Conservation (phyloP, 1,140 invertebrate species). For the Rhagoletis zephyria region DNA sequence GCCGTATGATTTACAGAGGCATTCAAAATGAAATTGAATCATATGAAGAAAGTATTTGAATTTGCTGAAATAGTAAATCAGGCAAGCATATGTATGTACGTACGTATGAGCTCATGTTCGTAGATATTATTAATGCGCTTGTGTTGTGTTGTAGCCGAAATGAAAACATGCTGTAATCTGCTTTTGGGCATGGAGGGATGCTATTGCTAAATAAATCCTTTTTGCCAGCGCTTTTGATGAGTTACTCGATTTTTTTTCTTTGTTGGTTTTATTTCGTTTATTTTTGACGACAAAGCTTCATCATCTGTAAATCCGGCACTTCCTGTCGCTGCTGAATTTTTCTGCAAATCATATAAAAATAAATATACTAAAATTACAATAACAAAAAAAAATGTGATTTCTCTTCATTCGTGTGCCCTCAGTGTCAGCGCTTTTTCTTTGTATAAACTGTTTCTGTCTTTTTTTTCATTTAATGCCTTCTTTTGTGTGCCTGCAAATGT, state of each 20-base stretch:
- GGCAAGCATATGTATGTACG: background rate
- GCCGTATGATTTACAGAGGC: conserved; percentile 9
- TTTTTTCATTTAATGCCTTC: background rate
- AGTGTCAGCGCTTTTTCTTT: background rate
- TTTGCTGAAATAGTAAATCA: background rate
- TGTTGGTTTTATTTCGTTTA: conserved; percentile 22
- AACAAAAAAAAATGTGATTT: background rate
- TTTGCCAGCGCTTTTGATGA: conserved; percentile 39
- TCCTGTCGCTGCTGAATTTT: conserved; percentile 11
- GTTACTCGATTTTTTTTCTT: conserved; percentile 1
- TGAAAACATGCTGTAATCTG: conserved; percentile 66
- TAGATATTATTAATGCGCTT: conserved; percentile 21
- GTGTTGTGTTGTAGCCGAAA: conserved; percentile 60
- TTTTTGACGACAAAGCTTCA: background rate
- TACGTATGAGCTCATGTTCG: background rate
- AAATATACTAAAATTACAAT: conserved; percentile 4
- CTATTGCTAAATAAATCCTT: conserved; percentile 19
- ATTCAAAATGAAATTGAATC: conserved; percentile 38
- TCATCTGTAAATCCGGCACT: background rate
- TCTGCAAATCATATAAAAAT: background rate
- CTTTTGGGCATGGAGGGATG: conserved; percentile 32
- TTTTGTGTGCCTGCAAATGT: background rate
- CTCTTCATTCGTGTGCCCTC: background rate
- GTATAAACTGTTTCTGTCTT: background rate
- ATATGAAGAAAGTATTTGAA: conserved; percentile 12